Conservation (phyloP, 2,797 vertebrate genomes). For the Dendrocincla fuliginosa region DNA sequence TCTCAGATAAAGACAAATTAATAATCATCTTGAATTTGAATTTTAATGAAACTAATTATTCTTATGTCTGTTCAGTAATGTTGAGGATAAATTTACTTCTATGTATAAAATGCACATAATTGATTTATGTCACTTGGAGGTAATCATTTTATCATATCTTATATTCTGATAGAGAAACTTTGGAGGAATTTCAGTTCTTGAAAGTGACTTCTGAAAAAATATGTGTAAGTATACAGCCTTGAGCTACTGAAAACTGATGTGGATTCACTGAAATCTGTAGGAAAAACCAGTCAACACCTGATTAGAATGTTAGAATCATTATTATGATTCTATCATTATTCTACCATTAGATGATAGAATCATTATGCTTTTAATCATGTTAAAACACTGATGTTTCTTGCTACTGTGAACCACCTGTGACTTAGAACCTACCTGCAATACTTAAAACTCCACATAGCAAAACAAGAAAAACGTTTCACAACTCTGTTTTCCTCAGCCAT, state of each 20-base stretch:
- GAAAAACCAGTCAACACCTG: neutral
- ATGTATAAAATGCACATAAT: neutral
- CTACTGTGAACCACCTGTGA: fast-evolving
- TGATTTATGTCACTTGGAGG: neutral
- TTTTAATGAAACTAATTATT: neutral
- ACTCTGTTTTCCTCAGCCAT: neutral
- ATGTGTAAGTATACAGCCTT: neutral
- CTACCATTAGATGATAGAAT: too few relatives aligned
- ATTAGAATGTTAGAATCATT: neutral
- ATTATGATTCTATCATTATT: too few relatives aligned
- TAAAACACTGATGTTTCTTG: neutral
- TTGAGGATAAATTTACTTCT: neutral
- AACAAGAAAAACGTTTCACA: neutral
- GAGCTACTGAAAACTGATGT: neutral
- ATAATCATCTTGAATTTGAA: neutral
- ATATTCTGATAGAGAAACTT: neutral
- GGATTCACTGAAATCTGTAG: neutral
- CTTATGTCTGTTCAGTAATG: neutral
- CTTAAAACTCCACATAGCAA: neutral
- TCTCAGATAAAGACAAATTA: neutral
- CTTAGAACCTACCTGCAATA: neutral
- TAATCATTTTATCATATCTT: neutral
- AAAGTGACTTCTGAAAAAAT: neutral
- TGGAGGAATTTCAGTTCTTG: neutral
- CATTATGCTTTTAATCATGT: neutral